Evolutionary conservation across 1,140 invertebrate genomes (phyloP).

Genomic region (Drosophila elegans): DNA sequence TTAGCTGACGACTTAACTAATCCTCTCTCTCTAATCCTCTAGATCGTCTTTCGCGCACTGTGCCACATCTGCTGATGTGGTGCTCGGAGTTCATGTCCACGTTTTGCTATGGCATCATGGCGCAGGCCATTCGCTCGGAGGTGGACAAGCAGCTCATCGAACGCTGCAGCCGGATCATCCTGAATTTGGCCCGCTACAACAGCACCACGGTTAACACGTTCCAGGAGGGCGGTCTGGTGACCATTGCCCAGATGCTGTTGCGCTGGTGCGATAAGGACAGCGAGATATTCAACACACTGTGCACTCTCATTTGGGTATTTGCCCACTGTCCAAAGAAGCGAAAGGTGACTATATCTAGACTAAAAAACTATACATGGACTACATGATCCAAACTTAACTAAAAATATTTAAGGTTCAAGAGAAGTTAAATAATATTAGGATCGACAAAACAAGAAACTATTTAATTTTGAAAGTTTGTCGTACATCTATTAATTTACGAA

Average conservation of each 20-base stretch:
- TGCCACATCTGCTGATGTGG: slow-evolving; percentile 77
- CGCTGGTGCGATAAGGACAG: slow-evolving; percentile 88
- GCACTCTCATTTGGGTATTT: slow-evolving; percentile 88
- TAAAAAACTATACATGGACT: no score
- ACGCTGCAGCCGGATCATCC: slow-evolving; percentile 82
- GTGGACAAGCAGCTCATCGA: slow-evolving; percentile 84
- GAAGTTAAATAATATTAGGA: no score
- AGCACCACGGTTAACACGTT: slow-evolving; percentile 75
- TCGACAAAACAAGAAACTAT: no score
- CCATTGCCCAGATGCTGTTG: slow-evolving; percentile 85
- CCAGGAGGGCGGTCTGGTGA: slow-evolving; percentile 76
- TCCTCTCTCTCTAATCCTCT: slow-evolving; percentile 1
- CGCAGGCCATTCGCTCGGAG: slow-evolving; percentile 84
- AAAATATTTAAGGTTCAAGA: no score
- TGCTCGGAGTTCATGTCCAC: slow-evolving; percentile 79
- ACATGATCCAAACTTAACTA: no score
- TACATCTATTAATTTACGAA: no score
- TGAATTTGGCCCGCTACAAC: slow-evolving; percentile 82
- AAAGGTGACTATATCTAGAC: slow-evolving; percentile 76
- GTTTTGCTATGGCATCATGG: slow-evolving; percentile 84
- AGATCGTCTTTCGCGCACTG: slow-evolving; percentile 81
- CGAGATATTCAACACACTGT: slow-evolving; percentile 87
- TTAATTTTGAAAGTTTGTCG: no score
- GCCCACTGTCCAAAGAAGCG: slow-evolving; percentile 86
- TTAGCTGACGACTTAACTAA: slow-evolving; percentile 6